A percentile compares a stretch with the other conserved stretches of the same genome.
phyloP scores from a whole-genome alignment of 2,888 invertebrate genomes.

The Proisotoma minuta region DNA sequence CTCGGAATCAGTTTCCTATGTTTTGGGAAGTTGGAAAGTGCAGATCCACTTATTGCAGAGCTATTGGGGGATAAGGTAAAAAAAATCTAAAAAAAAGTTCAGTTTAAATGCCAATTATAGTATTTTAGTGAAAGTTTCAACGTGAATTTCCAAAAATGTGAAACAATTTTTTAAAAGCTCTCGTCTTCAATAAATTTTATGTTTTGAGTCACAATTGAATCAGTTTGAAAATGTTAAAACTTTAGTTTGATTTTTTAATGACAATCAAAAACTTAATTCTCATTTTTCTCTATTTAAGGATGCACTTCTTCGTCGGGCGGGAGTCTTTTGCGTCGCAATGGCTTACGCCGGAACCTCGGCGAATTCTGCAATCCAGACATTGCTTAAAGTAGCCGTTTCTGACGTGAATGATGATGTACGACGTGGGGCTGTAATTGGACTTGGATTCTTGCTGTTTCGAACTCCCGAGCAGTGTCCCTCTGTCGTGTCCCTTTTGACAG shows the following conservation, averaged over 20 bases:
- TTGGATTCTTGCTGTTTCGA: constrained; percentile 92
- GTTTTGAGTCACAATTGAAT: no score
- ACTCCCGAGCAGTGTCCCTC: constrained; percentile 96
- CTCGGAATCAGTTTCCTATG: constrained; percentile 94
- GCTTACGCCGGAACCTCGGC: constrained; percentile 98
- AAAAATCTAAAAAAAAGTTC: not conserved
- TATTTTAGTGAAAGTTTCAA: no score
- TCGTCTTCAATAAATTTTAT: no score
- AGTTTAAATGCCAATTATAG: not conserved
- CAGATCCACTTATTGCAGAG: constrained; percentile 85
- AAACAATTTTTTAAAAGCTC: no score
- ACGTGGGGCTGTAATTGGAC: constrained; percentile 95
- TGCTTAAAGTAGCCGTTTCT: constrained; percentile 92
- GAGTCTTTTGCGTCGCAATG: constrained; percentile 97
- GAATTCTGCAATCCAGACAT: constrained; percentile 88
- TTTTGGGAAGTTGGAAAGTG: constrained; percentile 95
- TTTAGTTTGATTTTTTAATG: not conserved
- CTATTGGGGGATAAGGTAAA: constrained; percentile 74
- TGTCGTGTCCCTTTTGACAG: constrained; percentile 92
- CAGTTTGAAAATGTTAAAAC: no score
- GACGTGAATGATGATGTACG: constrained; percentile 99
- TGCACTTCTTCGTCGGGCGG: constrained; percentile 88
- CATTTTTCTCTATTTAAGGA: constrained; percentile 54
- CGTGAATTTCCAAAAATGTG: no score
- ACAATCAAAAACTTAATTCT: not conserved